Conservation (phyloP, 2,113 vertebrate species). For the Sorex fumeus region DNA sequence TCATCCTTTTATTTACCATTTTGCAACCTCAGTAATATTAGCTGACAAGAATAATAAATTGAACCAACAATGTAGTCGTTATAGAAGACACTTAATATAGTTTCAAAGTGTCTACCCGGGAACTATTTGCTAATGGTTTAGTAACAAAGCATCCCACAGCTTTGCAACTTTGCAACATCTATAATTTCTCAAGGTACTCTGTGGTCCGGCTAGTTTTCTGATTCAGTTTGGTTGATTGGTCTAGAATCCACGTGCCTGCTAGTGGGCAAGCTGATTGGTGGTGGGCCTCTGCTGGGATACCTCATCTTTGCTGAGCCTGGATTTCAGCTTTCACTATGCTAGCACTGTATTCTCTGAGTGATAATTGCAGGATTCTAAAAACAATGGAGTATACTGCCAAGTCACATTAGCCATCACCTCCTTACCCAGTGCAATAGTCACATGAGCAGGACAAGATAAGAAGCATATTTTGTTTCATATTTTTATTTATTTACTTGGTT, state of each 20-base stretch:
- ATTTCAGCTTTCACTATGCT: not conserved
- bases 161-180: not conserved
- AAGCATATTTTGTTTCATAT: not conserved
- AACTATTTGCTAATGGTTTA: slow-evolving; percentile 40
- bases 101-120: not conserved
- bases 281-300: not conserved
- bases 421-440: not conserved
- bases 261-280: not conserved
- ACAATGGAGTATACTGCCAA: not conserved
- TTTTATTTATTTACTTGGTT: not conserved
- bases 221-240: not conserved
- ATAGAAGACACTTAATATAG: not conserved
- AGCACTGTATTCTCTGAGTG: not conserved
- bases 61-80: not conserved
- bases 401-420: not conserved
- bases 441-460: not conserved
- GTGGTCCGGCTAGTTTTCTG: not conserved
- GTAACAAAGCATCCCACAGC: slow-evolving; percentile 13
- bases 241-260: not conserved
- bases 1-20: not conserved
- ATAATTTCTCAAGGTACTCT: not conserved
- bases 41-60: slow-evolving; percentile 39
- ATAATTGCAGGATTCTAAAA: slow-evolving; percentile 1
- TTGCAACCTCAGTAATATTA: slow-evolving; percentile 58
- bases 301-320: slow-evolving; percentile 14